Percentiles rank a stretch among this genome's conserved stretches.
Evolutionary conservation across 2,113 vertebrate species (phyloP).

Genomic region (Nanorana parkeri): DNA sequence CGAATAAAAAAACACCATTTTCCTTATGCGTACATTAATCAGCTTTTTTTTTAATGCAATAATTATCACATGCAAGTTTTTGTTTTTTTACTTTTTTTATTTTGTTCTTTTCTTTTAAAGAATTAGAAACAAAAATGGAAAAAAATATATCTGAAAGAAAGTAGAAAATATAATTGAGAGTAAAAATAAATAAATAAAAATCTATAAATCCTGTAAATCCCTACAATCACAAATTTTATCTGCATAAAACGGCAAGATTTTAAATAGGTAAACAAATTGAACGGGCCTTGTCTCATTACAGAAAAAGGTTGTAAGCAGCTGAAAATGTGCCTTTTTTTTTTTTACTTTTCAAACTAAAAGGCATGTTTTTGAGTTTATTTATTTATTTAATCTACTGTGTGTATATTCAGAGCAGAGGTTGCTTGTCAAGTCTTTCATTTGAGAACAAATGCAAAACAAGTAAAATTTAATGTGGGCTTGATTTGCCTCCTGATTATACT

Average conservation of each 20-base stretch:
- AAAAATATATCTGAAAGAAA: too few species aligned
- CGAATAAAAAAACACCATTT: background rate
- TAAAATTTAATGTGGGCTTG: slow-evolving; percentile 58
- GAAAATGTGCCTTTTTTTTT: slow-evolving; percentile 37
- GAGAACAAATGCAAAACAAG: slow-evolving; percentile 58
- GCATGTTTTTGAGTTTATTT: slow-evolving; percentile 56
- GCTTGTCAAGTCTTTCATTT: slow-evolving; percentile 56
- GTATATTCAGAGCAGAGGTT: slow-evolving; percentile 51
- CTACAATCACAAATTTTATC: too few species aligned
- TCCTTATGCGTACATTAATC: background rate
- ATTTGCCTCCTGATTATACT: slow-evolving; percentile 57
- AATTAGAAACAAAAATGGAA: too few species aligned
- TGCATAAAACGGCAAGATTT: background rate
- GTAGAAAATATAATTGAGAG: too few species aligned
- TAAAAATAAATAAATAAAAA: too few species aligned
- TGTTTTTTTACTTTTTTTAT: too few species aligned
- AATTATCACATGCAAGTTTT: too few species aligned
- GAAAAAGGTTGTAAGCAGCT: slow-evolving; percentile 32
- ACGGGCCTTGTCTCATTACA: background rate
- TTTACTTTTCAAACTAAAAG: slow-evolving; percentile 50
- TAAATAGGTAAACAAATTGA: slow-evolving; percentile 40
- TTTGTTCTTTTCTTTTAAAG: too few species aligned
- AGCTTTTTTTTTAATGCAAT: background rate
- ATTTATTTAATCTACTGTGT: slow-evolving; percentile 57
- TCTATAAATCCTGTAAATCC: too few species aligned